These are phyloP conservation scores for Felis catus DNA, from an alignment of 2,113 vertebrate species.

Conservation along the genomic window F.catus_Fca126_mat1.0 CM031413.1:4388501-4389000, in stretches of 20 bases:
- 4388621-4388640: background rate
- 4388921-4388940: background rate
- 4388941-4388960: background rate
- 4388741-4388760: background rate
- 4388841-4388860: background rate
- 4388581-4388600: background rate
- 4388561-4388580: background rate
- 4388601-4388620: background rate
- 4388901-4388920: background rate
- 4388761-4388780: background rate
- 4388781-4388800: background rate
- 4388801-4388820: fast-evolving
- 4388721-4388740: background rate
- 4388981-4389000: background rate
- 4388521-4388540: background rate
- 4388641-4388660: background rate
- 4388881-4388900: background rate
- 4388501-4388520: background rate
- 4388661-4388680: background rate
- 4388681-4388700: fast-evolving
- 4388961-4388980: background rate
- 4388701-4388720: background rate
- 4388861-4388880: conserved; percentile 3
- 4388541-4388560: background rate
- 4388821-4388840: background rate